These are phyloP conservation scores for Tachysurus vachellii DNA, from an alignment of 2,113 vertebrate genomes.

Conservation along the genomic window DNA sequence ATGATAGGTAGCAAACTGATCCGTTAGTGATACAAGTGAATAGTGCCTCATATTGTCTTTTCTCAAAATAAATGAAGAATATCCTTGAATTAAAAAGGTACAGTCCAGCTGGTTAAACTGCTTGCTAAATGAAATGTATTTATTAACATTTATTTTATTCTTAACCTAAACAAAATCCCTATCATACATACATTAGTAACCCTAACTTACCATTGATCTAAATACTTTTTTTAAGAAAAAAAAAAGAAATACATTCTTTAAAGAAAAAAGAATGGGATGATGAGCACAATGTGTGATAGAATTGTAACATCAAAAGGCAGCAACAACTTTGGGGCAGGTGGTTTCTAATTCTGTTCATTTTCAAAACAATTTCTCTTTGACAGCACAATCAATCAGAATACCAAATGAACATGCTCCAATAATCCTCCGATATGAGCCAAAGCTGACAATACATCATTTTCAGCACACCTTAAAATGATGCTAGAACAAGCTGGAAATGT, in stretches of 20 bases:
- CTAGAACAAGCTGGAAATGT: not conserved
- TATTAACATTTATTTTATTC: not conserved
- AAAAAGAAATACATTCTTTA: too few species aligned
- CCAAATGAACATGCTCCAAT: constrained; percentile 26
- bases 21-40: not conserved
- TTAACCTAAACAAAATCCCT: not conserved
- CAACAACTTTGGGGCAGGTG: constrained; percentile 2
- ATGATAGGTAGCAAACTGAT: not conserved
- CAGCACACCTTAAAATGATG: not conserved
- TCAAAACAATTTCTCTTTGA: constrained; percentile 27
- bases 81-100: not conserved
- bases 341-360: not conserved
- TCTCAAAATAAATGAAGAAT: not conserved
- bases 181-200: not conserved
- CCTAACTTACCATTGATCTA: not conserved
- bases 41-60: not conserved
- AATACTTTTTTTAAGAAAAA: not conserved
- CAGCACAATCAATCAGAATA: constrained; percentile 42
- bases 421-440: constrained; percentile 31
- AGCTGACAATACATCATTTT: not conserved
- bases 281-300: not conserved
- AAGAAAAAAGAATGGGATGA: not conserved
- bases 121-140: not conserved
- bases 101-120: not conserved
- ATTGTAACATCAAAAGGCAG: not conserved